These are phyloP conservation scores for Cyclina sinensis DNA, from an alignment of 1,140 invertebrate genomes.

Conservation along the genomic window DNA sequence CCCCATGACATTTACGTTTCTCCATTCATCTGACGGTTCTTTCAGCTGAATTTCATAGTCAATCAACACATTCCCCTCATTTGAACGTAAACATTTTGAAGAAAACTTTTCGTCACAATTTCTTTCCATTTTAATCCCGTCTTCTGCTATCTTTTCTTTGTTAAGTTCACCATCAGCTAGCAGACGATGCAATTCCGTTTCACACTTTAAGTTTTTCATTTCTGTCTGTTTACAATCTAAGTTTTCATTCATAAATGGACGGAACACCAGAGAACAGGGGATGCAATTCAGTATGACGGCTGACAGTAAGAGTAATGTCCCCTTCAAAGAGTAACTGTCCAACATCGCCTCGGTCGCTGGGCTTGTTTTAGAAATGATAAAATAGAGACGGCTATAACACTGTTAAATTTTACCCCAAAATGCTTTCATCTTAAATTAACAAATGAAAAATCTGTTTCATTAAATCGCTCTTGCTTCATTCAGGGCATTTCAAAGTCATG, in stretches of 20 bases:
- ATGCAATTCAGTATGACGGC: constrained; percentile 24
- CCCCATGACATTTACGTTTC: too few relatives aligned
- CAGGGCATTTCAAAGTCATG: not conserved
- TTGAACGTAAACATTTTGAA: too few relatives aligned
- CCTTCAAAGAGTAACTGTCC: not conserved
- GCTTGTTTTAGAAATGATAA: not conserved
- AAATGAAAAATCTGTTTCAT: too few relatives aligned
- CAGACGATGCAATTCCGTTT: not conserved
- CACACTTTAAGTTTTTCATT: not conserved
- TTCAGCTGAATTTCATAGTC: too few relatives aligned
- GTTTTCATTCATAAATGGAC: not conserved
- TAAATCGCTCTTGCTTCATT: not conserved
- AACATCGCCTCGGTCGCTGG: not conserved
- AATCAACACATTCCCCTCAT: too few relatives aligned
- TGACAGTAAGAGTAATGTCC: not conserved
- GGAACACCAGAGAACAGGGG: constrained; percentile 13
- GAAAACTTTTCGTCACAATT: too few relatives aligned
- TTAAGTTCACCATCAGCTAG: not conserved
- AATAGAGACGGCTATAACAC: not conserved
- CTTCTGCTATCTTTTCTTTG: too few relatives aligned
- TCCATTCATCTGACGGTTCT: too few relatives aligned
- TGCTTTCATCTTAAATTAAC: too few relatives aligned
- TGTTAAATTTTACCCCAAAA: too few relatives aligned
- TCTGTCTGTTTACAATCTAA: not conserved
- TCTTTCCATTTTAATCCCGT: too few relatives aligned